These are phyloP conservation scores for Hesperophylax magnus DNA, from an alignment of 1,140 invertebrate species.

Conservation along the genomic window DNA sequence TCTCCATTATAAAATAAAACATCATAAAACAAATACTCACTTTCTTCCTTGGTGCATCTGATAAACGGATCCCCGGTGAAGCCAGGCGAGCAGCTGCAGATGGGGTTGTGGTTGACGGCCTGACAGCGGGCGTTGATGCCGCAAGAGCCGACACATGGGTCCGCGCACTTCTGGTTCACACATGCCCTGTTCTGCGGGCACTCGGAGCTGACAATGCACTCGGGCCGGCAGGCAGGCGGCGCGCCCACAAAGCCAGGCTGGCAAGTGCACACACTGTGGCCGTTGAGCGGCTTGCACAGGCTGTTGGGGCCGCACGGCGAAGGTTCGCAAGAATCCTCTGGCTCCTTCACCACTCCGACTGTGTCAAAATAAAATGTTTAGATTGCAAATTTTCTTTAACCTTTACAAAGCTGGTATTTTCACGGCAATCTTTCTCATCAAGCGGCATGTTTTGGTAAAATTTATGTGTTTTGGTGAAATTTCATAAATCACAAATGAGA, in stretches of 20 bases:
- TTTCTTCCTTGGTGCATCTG: constrained; percentile 74
- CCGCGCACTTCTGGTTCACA: constrained; percentile 84
- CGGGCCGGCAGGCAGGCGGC: constrained; percentile 84
- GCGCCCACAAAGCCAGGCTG: constrained; percentile 81
- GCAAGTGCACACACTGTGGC: constrained; percentile 87
- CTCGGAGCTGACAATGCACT: constrained; percentile 87
- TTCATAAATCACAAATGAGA: no score
- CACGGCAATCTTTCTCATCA: no score
- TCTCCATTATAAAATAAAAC: no score
- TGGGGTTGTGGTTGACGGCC: constrained; percentile 88
- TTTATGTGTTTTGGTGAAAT: no score
- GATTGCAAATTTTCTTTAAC: no score
- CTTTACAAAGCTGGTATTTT: no score
- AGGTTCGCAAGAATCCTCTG: constrained; percentile 80
- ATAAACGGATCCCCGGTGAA: constrained; percentile 86
- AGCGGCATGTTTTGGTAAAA: no score
- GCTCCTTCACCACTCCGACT: constrained; percentile 54
- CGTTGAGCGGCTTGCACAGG: constrained; percentile 80
- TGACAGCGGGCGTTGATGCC: constrained; percentile 85
- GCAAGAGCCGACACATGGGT: constrained; percentile 87
- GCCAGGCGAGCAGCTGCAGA: constrained; percentile 81
- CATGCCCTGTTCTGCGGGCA: constrained; percentile 88
- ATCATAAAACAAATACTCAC: constrained; percentile 66
- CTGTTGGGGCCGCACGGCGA: constrained; percentile 89
- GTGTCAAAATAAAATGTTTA: constrained; percentile 55